phyloP scores from a whole-genome alignment of 1,140 invertebrate genomes.

The Samia ricini region DNA sequence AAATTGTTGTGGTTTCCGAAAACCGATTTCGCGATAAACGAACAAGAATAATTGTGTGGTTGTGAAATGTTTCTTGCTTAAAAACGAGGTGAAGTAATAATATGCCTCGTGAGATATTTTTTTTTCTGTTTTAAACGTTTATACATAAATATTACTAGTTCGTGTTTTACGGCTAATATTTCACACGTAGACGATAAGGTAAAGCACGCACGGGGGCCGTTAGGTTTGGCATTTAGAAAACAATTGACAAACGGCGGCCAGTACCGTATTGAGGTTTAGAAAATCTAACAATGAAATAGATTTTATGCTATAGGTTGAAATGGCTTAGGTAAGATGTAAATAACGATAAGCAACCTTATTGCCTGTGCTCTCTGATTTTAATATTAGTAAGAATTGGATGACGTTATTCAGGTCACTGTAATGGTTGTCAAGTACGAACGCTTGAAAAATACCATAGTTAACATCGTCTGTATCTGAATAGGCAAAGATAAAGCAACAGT shows the following conservation, averaged over 20 bases:
- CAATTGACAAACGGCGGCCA: neutral
- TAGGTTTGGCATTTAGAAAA: constrained; percentile 4
- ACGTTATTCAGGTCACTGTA: too few species aligned
- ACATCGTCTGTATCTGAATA: too few species aligned
- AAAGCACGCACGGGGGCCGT: neutral
- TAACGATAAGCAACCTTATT: neutral
- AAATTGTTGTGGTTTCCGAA: neutral
- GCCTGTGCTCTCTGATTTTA: neutral
- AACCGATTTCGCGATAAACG: neutral
- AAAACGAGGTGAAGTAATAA: constrained; percentile 6
- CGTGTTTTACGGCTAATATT: constrained; percentile 1
- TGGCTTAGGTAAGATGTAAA: neutral
- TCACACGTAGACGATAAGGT: neutral
- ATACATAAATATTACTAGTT: neutral
- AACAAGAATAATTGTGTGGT: constrained; percentile 6
- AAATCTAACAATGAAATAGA: neutral
- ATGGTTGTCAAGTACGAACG: too few species aligned
- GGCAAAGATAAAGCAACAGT: too few species aligned
- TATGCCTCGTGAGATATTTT: neutral
- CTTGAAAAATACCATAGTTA: too few species aligned
- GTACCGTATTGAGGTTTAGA: constrained; percentile 1
- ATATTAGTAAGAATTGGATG: too few species aligned
- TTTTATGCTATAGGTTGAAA: neutral
- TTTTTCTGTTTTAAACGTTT: neutral
- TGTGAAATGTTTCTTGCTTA: constrained; percentile 9